Evolutionary conservation across 2,888 invertebrate genomes (phyloP).

Genomic region (Caenorhabditis imperialis): DNA sequence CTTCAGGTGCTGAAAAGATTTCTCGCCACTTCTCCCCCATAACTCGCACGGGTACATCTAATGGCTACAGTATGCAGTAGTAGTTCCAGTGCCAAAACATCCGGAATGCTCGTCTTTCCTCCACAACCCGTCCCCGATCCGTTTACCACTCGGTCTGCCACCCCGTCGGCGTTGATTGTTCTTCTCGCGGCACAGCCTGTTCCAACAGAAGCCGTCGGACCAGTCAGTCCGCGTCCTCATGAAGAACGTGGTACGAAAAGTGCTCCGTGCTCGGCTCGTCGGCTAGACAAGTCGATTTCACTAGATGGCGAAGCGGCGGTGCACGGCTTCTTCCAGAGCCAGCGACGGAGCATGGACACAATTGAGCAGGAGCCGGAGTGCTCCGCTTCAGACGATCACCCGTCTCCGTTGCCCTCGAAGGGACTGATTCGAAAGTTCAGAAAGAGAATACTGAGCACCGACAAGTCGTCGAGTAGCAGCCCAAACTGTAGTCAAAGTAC

Average conservation of each 20-base stretch:
- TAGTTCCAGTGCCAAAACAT: neutral
- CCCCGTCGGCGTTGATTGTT: conserved; percentile 37
- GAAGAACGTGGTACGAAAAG: conserved; percentile 8
- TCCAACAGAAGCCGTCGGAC: neutral
- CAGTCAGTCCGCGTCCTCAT: conserved; percentile 24
- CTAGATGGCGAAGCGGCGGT: conserved; percentile 34
- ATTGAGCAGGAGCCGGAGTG: conserved; percentile 38
- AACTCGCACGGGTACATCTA: conserved; percentile 1
- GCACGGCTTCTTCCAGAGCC: conserved; percentile 9
- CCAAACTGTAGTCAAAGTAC: conserved; percentile 17
- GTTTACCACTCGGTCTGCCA: conserved; percentile 12
- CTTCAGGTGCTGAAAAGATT: no score
- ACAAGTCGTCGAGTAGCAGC: conserved; percentile 29
- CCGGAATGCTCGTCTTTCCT: conserved; percentile 17
- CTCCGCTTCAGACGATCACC: conserved; percentile 40
- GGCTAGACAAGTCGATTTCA: conserved; percentile 32
- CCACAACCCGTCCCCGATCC: conserved; percentile 27
- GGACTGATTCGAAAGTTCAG: conserved; percentile 62
- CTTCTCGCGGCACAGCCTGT: conserved; percentile 33
- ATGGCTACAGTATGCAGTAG: conserved; percentile 24
- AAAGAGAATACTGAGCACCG: conserved; percentile 55
- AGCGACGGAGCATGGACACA: conserved; percentile 16
- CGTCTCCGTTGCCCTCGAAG: conserved; percentile 56
- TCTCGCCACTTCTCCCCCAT: no score
- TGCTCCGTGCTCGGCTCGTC: conserved; percentile 27